Base-by-base conservation (phyloP, 2,888 invertebrate species). In the Sipha maydis region DNA sequence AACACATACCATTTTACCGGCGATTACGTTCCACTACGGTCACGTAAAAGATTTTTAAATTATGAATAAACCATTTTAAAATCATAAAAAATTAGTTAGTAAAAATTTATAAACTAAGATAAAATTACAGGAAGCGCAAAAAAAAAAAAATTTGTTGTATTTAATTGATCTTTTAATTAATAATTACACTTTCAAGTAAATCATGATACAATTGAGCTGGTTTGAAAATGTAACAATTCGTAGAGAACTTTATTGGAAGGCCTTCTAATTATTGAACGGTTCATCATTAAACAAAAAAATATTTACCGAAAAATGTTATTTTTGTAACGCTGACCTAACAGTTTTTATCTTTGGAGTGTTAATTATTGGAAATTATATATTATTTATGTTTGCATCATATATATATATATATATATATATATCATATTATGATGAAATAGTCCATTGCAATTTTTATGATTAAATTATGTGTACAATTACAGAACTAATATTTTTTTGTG, bases 251-350 rank as follows among this genome's bases (percentile, higher is more conserved):
- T 7, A n/a, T 28, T 7, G 2, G 0, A n/a, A 71, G 69, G 31
- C 69, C 82, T 41, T 82, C 48, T 17, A 25, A 69, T 19, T 79
- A 7, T 69, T 28, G 28, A 25, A 48, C 31, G 11, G n/a, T 48
- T 48, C 17, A 11, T 41, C 80, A 67, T 82, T 69, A 48, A 82
- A 71, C 41, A 31, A 82, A 71, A 31, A 71, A 71, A 48, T 82
- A 69, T 41, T 82, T 69, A 48, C 69, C 31, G 71, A 82, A 82
- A 71, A 82, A 71, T 82, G 8, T 1, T 71, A 1, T n/a, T 79
- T 79, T 79, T 34, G 3, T 31, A 78, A 56, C 21, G 54, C 54
- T 31, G 21, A 78, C 7, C 9, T 17, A 11, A 9, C 14, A 48
- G 14, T 38, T 9, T 5, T 48, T 25, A 79, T 34, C 1, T 31